These are phyloP conservation scores for Ischnus inquisitorius DNA, from an alignment of 2,888 invertebrate species.

Conservation along the genomic window DNA sequence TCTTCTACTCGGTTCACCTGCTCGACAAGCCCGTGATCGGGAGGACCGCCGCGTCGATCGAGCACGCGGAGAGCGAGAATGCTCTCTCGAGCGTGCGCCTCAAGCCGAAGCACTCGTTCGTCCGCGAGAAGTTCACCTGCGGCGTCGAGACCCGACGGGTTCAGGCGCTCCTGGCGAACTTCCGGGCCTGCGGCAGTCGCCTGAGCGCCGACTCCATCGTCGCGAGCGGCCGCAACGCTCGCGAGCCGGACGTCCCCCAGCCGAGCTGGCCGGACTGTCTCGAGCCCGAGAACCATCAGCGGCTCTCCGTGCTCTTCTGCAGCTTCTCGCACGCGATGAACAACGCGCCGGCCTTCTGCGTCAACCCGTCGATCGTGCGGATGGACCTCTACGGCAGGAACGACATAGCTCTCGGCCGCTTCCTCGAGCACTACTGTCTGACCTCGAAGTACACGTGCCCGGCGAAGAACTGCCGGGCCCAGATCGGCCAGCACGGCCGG, in stretches of 20 bases:
- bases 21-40: slow-evolving; percentile 82
- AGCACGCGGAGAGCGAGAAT: slow-evolving; percentile 51
- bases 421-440: slow-evolving; percentile 97
- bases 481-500: slow-evolving; percentile 83
- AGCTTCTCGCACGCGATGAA: slow-evolving; percentile 91
- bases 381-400: slow-evolving; percentile 98
- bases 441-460: slow-evolving; percentile 94
- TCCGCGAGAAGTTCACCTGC: slow-evolving; percentile 90
- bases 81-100: slow-evolving; percentile 78
- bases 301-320: slow-evolving; percentile 95
- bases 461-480: slow-evolving; percentile 83
- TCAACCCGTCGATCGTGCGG: slow-evolving; percentile 95
- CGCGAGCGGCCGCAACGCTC: neutral
- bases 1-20: slow-evolving; percentile 90
- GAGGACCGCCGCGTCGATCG: slow-evolving; percentile 69
- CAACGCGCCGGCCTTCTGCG: slow-evolving; percentile 95
- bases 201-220: slow-evolving; percentile 77
- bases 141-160: slow-evolving; percentile 89
- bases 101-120: slow-evolving; percentile 91
- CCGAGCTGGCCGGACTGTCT: slow-evolving; percentile 88
- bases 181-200: slow-evolving; percentile 93
- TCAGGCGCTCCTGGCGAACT: slow-evolving; percentile 92
- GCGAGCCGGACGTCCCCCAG: slow-evolving; percentile 25
- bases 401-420: slow-evolving; percentile 97
- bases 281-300: slow-evolving; percentile 94